A percentile compares a stretch with the other conserved stretches of the same genome.
phyloP scores from a whole-genome alignment of 2,797 vertebrate species.

The Propithecus deckenii region DNA sequence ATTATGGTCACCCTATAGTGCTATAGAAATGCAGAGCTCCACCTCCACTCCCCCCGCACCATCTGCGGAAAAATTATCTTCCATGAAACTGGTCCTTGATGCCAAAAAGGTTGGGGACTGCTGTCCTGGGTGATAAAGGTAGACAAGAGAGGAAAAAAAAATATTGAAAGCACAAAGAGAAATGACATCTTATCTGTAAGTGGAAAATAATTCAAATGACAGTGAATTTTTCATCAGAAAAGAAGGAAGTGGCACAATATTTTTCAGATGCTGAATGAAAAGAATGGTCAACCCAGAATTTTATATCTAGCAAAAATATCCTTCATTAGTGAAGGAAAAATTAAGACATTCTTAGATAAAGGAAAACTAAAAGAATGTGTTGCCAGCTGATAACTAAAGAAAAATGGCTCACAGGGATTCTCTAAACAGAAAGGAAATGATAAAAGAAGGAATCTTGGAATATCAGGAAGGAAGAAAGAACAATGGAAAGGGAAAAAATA shows the following conservation, averaged over 20 bases:
- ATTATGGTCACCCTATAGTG: not conserved
- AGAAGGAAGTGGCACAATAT: not conserved
- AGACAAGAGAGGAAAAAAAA: not conserved
- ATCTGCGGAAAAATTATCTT: no score
- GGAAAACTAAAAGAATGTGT: not conserved
- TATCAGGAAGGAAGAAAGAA: not conserved
- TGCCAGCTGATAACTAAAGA: not conserved
- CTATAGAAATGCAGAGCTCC: no score
- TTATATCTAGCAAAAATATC: not conserved
- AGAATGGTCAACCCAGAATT: not conserved
- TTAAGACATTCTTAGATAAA: not conserved
- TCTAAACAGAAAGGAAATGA: not conserved
- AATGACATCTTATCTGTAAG: not conserved
- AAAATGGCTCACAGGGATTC: not conserved
- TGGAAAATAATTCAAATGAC: not conserved
- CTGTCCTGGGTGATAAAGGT: no score
- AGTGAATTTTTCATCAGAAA: not conserved
- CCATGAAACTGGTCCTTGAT: no score
- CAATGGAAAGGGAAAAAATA: not conserved
- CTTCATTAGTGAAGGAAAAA: not conserved
- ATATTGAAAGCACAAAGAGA: not conserved
- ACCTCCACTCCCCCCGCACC: no score
- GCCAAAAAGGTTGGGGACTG: no score
- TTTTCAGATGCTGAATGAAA: not conserved
- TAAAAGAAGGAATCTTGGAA: not conserved